Base-by-base conservation (phyloP, 1,140 invertebrate genomes). In the Radopholus similis region DNA sequence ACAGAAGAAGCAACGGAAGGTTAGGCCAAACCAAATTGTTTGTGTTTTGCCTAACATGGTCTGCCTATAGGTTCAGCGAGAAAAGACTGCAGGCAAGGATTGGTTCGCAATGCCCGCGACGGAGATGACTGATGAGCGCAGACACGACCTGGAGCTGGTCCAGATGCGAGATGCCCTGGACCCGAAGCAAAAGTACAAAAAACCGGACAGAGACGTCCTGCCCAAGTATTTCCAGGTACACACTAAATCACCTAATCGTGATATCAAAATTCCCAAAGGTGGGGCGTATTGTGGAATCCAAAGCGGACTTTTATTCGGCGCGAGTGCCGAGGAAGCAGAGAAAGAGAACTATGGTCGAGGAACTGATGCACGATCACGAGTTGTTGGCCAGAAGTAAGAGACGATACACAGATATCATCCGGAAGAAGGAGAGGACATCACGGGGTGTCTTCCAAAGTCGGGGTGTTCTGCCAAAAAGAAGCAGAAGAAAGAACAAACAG, bases 111-210 rank as follows among this genome's bases (percentile, higher is more conserved):
- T 97, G 83, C 87, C 88, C 42, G 90, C 90, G 1, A 88, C 91
- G 53, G 91, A 95, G 82, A 81, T 95, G 69, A 94, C 90, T 0
- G 89, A 92, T 26, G 91, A 95, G 83, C 82, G 89, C 4, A 89
- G 89, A 80, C 89, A 89, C 77, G 92, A 96, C 83, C 85, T 97
- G 5, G 87, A 91, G 84, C 83, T 95, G 4, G 82, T 97, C 1
- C 89, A 91, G 84, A 94, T 96, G 92, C 88, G 94, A 79, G 89
- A 90, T n/a, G 90, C 88, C 4, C 84, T 96, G 2, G 90, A 97
- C 86, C 89, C 91, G 0, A 95, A 94, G 83, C 88, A 88, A 59
- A 95, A 95, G 79, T 96, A 95, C 83, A 95, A 95, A 83, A 90
- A 90, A 72, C 93, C 91, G 83, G 91, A 93, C 81, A 86, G 89